Conservation (phyloP, 2,797 vertebrate species). For the Sebastiscus tertius region DNA sequence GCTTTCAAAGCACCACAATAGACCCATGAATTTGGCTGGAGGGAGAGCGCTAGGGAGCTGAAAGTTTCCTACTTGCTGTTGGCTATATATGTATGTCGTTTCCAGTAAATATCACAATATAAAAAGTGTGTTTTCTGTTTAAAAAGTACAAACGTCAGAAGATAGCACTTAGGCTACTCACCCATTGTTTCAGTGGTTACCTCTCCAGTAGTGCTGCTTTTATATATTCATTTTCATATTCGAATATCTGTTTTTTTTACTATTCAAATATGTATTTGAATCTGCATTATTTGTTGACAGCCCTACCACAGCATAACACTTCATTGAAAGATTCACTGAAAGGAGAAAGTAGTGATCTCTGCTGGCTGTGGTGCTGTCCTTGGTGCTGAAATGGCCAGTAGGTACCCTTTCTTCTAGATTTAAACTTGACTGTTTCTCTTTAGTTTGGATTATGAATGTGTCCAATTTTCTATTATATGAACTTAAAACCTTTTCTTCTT, state of each 20-base stretch:
- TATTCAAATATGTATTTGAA: no score
- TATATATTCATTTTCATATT: neutral
- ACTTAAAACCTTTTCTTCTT: neutral
- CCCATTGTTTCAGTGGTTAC: neutral
- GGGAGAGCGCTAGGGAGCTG: no score
- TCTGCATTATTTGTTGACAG: no score
- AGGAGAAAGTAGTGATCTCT: neutral
- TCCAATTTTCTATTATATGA: slow-evolving; percentile 34
- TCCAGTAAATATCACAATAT: neutral
- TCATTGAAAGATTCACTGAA: neutral
- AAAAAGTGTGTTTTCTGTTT: no score
- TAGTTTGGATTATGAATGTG: slow-evolving; percentile 29
- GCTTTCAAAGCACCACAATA: no score
- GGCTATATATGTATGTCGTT: neutral
- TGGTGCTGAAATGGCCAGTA: slow-evolving; percentile 74
- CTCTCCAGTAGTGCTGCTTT: neutral
- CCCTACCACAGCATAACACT: no score
- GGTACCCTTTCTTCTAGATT: neutral
- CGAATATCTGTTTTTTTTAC: neutral
- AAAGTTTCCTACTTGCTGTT: no score
- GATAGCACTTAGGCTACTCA: neutral
- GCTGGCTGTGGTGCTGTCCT: slow-evolving; percentile 66
- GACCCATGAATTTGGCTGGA: no score
- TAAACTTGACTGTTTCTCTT: slow-evolving; percentile 8
- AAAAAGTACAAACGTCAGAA: neutral